phyloP scores from a whole-genome alignment of 92 coral and sea anemone genomes.

The Blastomussa wellsi region DNA sequence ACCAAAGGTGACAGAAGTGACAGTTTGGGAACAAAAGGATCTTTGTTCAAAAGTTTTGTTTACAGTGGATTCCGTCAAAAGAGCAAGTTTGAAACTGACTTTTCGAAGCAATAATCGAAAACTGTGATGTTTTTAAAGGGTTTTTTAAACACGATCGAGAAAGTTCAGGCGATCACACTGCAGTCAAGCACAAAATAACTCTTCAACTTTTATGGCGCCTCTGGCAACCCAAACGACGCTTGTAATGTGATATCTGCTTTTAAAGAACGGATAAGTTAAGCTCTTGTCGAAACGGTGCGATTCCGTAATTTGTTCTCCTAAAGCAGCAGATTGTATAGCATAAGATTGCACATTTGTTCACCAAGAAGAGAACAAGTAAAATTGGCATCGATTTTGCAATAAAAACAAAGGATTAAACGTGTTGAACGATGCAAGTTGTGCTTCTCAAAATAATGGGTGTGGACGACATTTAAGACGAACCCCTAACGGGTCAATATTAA shows the following conservation, averaged over 20 bases:
- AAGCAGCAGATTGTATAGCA: not conserved
- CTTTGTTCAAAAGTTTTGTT: conserved; percentile 48
- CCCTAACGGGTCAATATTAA: conserved; percentile 8
- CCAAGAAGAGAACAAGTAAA: not conserved
- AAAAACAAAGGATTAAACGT: not conserved
- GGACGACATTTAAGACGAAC: not conserved
- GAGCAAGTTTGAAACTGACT: conserved; percentile 1
- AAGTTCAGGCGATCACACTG: not conserved
- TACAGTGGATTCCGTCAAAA: conserved; percentile 17
- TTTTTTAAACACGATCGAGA: not conserved
- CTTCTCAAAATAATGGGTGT: conserved; percentile 8
- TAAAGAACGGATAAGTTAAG: not conserved
- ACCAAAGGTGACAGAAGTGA: conserved; percentile 45
- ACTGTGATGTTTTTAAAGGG: conserved; percentile 7
- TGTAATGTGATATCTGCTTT: conserved; percentile 41
- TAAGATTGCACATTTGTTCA: not conserved
- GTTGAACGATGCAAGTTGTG: not conserved
- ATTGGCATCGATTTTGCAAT: not conserved
- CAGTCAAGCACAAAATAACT: not conserved
- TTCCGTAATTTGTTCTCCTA: not conserved
- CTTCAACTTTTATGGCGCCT: not conserved
- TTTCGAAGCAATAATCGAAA: conserved; percentile 27
- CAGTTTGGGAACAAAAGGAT: conserved; percentile 28
- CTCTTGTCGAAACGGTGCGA: not conserved
- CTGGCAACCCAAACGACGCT: not conserved